Percentiles rank a stretch among this genome's conserved stretches.
phyloP scores from a whole-genome alignment of 2,888 invertebrate genomes.

The Mylabris sibirica region DNA sequence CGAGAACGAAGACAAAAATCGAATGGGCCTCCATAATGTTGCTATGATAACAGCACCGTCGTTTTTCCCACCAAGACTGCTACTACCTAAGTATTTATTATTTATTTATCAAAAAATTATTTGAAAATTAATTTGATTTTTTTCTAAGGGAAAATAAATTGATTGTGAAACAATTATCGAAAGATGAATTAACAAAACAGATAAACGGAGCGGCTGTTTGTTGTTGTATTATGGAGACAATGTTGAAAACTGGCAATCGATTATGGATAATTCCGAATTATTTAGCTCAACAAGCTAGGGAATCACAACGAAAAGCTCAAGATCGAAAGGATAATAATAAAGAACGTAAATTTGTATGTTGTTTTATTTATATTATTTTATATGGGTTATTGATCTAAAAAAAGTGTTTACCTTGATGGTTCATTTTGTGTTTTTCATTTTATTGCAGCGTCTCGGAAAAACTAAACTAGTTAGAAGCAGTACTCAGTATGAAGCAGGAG shows the following conservation, averaged over 20 bases:
- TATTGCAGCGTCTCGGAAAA: conserved; percentile 50
- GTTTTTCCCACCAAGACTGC: conserved; percentile 76
- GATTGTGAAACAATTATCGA: conserved; percentile 47
- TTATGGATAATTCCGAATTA: conserved; percentile 83
- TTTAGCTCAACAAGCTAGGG: conserved; percentile 70
- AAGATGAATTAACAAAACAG: conserved; percentile 63
- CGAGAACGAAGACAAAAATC: conserved; percentile 74
- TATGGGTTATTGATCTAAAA: conserved; percentile 39
- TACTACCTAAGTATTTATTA: conserved; percentile 53
- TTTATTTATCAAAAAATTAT: conserved; percentile 7
- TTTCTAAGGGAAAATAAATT: conserved; percentile 38
- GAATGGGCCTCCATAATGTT: conserved; percentile 92
- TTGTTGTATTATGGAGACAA: conserved; percentile 83
- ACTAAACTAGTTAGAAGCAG: conserved; percentile 57
- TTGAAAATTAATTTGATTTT: conserved; percentile 3
- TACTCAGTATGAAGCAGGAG: conserved; percentile 57
- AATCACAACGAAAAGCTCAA: conserved; percentile 54
- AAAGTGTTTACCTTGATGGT: neutral
- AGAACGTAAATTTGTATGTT: conserved; percentile 55
- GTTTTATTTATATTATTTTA: conserved; percentile 47
- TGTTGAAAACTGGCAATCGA: conserved; percentile 79
- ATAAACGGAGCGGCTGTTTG: conserved; percentile 87
- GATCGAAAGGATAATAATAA: conserved; percentile 52
- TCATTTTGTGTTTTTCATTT: neutral
- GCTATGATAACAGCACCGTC: conserved; percentile 97